Evolutionary conservation across 1,140 invertebrate genomes (phyloP).

Genomic region (Drosophila orosa): DNA sequence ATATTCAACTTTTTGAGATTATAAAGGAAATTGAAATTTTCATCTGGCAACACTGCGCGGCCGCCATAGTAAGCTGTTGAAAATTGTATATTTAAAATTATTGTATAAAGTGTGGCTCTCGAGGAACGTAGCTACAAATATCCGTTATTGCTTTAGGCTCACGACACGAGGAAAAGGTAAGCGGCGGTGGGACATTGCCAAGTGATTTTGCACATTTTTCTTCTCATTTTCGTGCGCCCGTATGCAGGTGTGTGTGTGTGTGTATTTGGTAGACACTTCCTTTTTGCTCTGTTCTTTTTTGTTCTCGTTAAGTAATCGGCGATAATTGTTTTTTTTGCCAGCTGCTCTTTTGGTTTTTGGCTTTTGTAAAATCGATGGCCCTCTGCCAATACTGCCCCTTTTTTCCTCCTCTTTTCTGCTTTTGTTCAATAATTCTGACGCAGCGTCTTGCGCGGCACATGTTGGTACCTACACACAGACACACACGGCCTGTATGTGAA

Average conservation of each 20-base stretch:
- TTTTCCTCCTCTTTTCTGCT: slow-evolving; percentile 7
- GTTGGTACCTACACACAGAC: slow-evolving; percentile 47
- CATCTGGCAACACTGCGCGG: slow-evolving; percentile 25
- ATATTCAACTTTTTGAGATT: no score
- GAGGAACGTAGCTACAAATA: slow-evolving; percentile 36
- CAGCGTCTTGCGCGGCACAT: slow-evolving; percentile 58
- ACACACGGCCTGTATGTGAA: slow-evolving; percentile 1
- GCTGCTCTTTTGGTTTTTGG: slow-evolving; percentile 1
- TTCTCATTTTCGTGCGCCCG: slow-evolving; percentile 10
- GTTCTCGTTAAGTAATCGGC: slow-evolving; percentile 73
- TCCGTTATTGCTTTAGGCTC: slow-evolving; percentile 29
- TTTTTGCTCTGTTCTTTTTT: slow-evolving; percentile 26
- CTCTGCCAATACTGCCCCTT: slow-evolving; percentile 7
- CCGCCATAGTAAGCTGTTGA: slow-evolving; percentile 57
- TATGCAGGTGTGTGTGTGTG: slow-evolving; percentile 42
- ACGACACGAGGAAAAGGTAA: slow-evolving; percentile 60
- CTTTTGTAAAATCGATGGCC: slow-evolving; percentile 70
- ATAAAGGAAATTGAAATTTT: no score
- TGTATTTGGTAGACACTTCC: slow-evolving; percentile 56
- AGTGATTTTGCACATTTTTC: slow-evolving; percentile 37
- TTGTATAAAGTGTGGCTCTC: slow-evolving; percentile 54
- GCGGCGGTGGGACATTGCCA: slow-evolving; percentile 4
- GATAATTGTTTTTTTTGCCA: slow-evolving; percentile 32
- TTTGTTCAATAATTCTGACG: slow-evolving; percentile 46
- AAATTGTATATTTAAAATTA: slow-evolving; percentile 60